Evolutionary conservation across 2,113 vertebrate genomes (phyloP), one percentile per base, ranked within the genome.

Genomic region (Pterocles burchelli): DNA sequence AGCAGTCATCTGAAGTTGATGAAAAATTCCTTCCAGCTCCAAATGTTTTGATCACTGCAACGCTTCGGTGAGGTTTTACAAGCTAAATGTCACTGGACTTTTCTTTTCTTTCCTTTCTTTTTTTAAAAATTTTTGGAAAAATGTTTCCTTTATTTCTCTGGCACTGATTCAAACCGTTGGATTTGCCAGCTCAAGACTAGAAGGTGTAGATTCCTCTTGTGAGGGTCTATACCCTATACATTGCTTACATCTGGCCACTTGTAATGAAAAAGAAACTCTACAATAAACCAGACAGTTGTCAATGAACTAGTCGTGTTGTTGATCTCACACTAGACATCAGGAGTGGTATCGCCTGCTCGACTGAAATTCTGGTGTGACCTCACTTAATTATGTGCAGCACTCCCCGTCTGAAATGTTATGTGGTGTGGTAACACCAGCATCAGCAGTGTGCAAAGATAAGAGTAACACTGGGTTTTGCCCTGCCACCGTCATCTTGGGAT

Each of bases 241-340:
- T 28, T 67, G 13, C 33, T 67, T 19, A 28, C 25, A n/a, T 45
- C 24, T 78, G 38, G 36, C 4, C 19, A 20, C 38, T 41, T 54
- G 33, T 2, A 58, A 70, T 78, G 29, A 21, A 55, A 71, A 72
- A 52, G 10, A 7, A 38, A 38, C 25, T 34, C 11, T 20, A 13
- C 13, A 77, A 57, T 17, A 52, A 80, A 34, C 8, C 24, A 2
- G 2, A 19, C 9, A 61, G 57, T 13, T 36, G 15, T 14, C 33
- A 34, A 22, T n/a, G 19, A 71, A 3, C 21, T 5, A 10, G 6
- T 70, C 19, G 52, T 41, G 8, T 55, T 55, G 14, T 63, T 61
- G 36, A 0, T 55, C 48, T 79, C 38, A 46, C 3, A 0, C 5
- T 5, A 17, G 67, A 59, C 38, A 63, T 28, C 16, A 26, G 25